Evolutionary conservation across 2,888 invertebrate genomes (phyloP).

Genomic region (Maniola hyperantus): DNA sequence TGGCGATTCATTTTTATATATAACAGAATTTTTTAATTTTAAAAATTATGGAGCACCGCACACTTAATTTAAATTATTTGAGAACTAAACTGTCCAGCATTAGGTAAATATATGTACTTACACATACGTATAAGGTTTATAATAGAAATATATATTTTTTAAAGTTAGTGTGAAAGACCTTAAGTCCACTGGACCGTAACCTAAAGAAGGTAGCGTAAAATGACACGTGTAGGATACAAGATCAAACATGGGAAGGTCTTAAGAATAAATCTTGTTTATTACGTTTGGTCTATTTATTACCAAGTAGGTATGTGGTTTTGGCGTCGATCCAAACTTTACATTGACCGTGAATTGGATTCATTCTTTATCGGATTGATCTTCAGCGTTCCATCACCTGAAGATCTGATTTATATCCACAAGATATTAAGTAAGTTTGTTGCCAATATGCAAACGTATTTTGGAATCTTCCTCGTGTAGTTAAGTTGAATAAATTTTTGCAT

Average conservation of each 20-base stretch:
- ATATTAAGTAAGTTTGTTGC: conserved; percentile 18
- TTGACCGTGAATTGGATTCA: conserved; percentile 37
- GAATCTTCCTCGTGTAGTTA: not conserved
- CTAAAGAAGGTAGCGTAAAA: conserved; percentile 17
- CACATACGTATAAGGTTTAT: too few relatives aligned
- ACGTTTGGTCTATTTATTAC: conserved; percentile 37
- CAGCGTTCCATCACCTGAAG: conserved; percentile 27
- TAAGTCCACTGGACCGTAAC: not conserved
- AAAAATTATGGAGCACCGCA: too few relatives aligned
- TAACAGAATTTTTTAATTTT: too few relatives aligned
- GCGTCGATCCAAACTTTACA: conserved; percentile 33
- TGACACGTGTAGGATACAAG: conserved; percentile 22
- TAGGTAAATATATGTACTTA: too few relatives aligned
- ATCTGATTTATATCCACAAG: conserved; percentile 20
- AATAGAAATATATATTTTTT: too few relatives aligned
- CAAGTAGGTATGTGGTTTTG: conserved; percentile 31
- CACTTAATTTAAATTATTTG: too few relatives aligned
- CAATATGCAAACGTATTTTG: conserved; percentile 19
- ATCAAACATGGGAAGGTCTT: conserved; percentile 21
- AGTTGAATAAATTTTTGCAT: not conserved
- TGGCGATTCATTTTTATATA: too few relatives aligned
- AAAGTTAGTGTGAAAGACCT: not conserved
- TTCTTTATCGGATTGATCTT: conserved; percentile 33
- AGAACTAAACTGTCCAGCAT: too few relatives aligned
- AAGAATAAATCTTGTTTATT: conserved; percentile 32